These are phyloP conservation scores for Sciurus niger DNA, from an alignment of 2,113 vertebrate species.

Conservation along the genomic window DNA sequence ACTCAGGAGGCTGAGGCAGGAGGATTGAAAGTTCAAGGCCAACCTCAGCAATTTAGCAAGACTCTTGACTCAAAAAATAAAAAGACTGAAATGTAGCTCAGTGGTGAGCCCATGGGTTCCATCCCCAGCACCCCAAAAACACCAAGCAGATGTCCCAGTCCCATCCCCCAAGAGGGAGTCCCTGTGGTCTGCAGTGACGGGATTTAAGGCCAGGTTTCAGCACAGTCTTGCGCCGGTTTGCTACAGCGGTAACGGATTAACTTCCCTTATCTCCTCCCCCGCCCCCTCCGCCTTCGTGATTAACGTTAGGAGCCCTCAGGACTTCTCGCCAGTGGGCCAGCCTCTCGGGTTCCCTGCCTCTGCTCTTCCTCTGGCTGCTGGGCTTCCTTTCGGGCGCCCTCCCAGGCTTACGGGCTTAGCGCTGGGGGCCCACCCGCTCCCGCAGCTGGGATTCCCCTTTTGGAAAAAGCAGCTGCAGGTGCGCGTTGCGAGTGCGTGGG, in stretches of 20 bases:
- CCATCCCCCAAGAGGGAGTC: no score
- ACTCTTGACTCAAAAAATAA: background rate
- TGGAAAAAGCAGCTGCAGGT: background rate
- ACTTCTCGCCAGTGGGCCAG: background rate
- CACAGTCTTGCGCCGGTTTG: background rate
- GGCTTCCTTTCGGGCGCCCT: background rate
- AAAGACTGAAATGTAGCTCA: background rate
- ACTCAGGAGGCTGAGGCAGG: background rate
- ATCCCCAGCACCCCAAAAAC: background rate
- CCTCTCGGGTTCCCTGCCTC: background rate
- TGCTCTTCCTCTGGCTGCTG: background rate
- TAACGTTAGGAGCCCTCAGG: background rate
- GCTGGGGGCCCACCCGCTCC: background rate
- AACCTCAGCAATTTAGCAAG: background rate
- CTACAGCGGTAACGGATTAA: background rate
- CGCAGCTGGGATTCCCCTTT: background rate
- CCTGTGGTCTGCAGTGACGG: no score
- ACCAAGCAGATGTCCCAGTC: background rate
- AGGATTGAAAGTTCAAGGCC: background rate
- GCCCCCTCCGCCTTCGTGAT: background rate
- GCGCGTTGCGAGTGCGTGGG: background rate
- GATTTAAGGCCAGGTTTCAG: background rate
- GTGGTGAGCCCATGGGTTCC: background rate
- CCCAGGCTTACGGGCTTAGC: background rate
- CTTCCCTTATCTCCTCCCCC: background rate